Percentiles rank a stretch among this genome's conserved stretches.
Conservation (phyloP, 2,113 vertebrate species). For the Pipa parva region DNA sequence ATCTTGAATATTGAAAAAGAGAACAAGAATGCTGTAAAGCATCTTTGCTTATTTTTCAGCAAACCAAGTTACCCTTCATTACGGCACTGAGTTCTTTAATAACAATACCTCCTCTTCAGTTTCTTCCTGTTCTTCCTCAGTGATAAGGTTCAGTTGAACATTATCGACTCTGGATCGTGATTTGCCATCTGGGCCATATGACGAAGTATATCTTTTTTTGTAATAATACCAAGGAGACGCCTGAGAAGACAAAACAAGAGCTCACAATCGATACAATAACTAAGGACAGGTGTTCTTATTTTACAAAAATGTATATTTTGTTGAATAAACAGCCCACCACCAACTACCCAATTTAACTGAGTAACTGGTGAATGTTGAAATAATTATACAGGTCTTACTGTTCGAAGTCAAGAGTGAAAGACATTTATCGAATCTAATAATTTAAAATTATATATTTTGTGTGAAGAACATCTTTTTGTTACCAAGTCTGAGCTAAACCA, state of each 20-base stretch:
- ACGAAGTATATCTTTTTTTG: slow-evolving; percentile 99
- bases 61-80: slow-evolving; percentile 51
- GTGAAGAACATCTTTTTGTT: no score
- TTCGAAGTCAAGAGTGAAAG: no score
- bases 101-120: slow-evolving; percentile 84
- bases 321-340: no score
- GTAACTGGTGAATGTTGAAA: no score
- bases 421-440: no score
- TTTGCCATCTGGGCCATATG: slow-evolving; percentile 99
- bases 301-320: no score
- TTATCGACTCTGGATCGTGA: slow-evolving; percentile 95
- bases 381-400: no score
- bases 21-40: slow-evolving; percentile 48
- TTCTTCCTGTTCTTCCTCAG: slow-evolving; percentile 66
- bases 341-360: no score
- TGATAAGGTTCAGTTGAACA: slow-evolving; percentile 93
- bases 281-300: no score
- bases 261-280: no score
- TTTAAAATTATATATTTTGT: no score
- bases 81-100: slow-evolving; percentile 83
- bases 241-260: slow-evolving; percentile 67
- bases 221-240: slow-evolving; percentile 98
- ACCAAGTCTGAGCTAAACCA: no score
- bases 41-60: slow-evolving; percentile 17
- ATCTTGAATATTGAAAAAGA: slow-evolving; percentile 50